Conservation (phyloP, 2,113 vertebrate genomes). For the Albula goreensis region DNA sequence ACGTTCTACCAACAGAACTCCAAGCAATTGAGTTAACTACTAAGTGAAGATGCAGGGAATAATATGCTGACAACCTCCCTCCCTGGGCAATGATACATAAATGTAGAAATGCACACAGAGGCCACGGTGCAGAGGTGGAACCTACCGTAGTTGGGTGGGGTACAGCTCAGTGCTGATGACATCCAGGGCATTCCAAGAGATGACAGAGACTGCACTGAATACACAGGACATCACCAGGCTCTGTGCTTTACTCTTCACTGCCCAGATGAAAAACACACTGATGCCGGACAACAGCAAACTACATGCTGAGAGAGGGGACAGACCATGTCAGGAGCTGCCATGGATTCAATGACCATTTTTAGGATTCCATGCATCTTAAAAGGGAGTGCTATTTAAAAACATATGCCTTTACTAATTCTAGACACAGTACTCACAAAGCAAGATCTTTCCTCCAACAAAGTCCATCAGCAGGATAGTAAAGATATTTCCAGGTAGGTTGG, state of each 20-base stretch:
- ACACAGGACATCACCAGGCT: conserved; percentile 66
- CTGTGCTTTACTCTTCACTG: conserved; percentile 67
- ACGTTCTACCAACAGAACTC: neutral
- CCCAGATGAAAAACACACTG: conserved; percentile 69
- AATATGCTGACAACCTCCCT: too few relatives aligned
- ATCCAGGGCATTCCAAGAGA: conserved; percentile 73
- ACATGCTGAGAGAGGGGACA: conserved; percentile 43
- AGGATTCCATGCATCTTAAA: neutral
- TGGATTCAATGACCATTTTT: neutral
- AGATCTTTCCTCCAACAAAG: conserved; percentile 58
- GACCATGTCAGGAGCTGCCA: neutral
- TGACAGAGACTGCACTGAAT: conserved; percentile 71
- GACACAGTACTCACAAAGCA: conserved; percentile 63
- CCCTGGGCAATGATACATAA: too few relatives aligned
- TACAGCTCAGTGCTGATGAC: conserved; percentile 72
- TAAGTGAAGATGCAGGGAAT: neutral
- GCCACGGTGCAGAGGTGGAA: neutral
- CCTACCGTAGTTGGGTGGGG: conserved; percentile 67
- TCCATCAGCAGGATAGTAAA: conserved; percentile 73
- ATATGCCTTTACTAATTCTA: neutral
- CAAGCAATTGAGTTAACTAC: neutral
- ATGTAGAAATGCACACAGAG: neutral
- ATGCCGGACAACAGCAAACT: conserved; percentile 68
- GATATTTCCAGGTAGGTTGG: conserved; percentile 74
- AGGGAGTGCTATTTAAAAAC: neutral